Conservation (phyloP, 2,888 invertebrate genomes). For the Craniophora ligustri region DNA sequence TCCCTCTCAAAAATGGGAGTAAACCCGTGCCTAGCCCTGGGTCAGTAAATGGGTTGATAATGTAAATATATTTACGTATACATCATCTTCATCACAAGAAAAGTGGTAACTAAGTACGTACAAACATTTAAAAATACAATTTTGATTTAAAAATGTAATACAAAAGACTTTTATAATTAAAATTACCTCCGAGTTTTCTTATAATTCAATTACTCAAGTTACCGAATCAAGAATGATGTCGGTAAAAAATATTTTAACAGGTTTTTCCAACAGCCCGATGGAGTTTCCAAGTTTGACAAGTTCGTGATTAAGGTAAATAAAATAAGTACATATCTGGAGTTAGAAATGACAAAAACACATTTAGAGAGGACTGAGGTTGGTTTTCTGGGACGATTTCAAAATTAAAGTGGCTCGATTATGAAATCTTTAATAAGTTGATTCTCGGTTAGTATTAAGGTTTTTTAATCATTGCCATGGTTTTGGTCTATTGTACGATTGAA, state of each 20-base stretch:
- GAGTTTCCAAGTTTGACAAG: slow-evolving; percentile 40
- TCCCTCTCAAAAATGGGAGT: too few relatives aligned
- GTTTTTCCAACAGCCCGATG: slow-evolving; percentile 3
- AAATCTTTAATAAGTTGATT: too few relatives aligned
- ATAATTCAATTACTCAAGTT: slow-evolving; percentile 18
- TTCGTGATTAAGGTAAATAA: slow-evolving; percentile 41
- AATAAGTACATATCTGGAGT: slow-evolving; percentile 1
- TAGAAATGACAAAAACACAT: slow-evolving; percentile 11
- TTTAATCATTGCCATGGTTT: too few relatives aligned
- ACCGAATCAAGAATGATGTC: slow-evolving; percentile 5
- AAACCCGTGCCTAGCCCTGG: too few relatives aligned
- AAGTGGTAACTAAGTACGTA: too few relatives aligned
- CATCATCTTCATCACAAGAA: too few relatives aligned
- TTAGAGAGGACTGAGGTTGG: slow-evolving; percentile 10
- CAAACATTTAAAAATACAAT: not conserved
- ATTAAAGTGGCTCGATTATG: too few relatives aligned
- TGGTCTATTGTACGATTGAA: too few relatives aligned
- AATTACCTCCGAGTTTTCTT: not conserved
- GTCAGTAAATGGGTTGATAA: too few relatives aligned
- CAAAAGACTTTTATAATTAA: not conserved
- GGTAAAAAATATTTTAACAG: slow-evolving; percentile 15
- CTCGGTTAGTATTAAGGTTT: too few relatives aligned
- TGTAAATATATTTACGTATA: too few relatives aligned
- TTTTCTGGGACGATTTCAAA: too few relatives aligned
- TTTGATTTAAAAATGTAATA: not conserved